A percentile compares a stretch with the other conserved stretches of the same genome.
Evolutionary conservation across 1,140 invertebrate genomes (phyloP).

Genomic region (Andricus grossulariae): DNA sequence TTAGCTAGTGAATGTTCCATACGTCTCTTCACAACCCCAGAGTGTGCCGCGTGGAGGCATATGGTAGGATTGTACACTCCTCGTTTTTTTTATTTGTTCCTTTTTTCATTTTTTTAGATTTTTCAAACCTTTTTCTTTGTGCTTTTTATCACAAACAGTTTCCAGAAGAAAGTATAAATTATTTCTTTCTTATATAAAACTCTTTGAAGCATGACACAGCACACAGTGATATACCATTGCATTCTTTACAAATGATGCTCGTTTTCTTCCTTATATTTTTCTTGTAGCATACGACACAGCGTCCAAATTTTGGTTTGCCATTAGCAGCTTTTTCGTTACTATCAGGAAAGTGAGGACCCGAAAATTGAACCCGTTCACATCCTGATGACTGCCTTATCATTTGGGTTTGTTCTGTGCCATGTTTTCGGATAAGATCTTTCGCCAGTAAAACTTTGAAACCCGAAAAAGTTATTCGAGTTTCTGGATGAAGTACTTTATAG

Average conservation of each 20-base stretch:
- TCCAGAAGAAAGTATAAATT: too few relatives aligned
- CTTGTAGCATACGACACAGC: too few relatives aligned
- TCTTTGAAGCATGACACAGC: background rate
- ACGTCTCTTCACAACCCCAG: too few relatives aligned
- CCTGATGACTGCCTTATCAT: background rate
- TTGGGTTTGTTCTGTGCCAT: background rate
- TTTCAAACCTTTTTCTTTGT: too few relatives aligned
- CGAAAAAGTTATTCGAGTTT: background rate
- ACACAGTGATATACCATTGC: too few relatives aligned
- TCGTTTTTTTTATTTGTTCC: too few relatives aligned
- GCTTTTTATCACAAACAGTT: too few relatives aligned
- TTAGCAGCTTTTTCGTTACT: background rate
- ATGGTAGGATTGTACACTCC: too few relatives aligned
- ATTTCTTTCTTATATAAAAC: background rate
- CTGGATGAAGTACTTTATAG: slow-evolving; percentile 7
- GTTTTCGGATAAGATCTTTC: background rate
- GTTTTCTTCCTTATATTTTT: background rate
- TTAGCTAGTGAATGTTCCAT: too few relatives aligned
- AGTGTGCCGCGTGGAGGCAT: too few relatives aligned
- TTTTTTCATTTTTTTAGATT: too few relatives aligned
- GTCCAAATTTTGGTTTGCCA: background rate
- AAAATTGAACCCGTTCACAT: background rate
- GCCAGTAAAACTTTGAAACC: background rate
- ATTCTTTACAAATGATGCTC: background rate
- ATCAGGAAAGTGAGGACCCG: background rate